A percentile compares a stretch with the other conserved stretches of the same genome.
These are phyloP conservation scores for Drosophila birchii DNA, from an alignment of 2,888 invertebrate genomes.

Conservation along the genomic window DNA sequence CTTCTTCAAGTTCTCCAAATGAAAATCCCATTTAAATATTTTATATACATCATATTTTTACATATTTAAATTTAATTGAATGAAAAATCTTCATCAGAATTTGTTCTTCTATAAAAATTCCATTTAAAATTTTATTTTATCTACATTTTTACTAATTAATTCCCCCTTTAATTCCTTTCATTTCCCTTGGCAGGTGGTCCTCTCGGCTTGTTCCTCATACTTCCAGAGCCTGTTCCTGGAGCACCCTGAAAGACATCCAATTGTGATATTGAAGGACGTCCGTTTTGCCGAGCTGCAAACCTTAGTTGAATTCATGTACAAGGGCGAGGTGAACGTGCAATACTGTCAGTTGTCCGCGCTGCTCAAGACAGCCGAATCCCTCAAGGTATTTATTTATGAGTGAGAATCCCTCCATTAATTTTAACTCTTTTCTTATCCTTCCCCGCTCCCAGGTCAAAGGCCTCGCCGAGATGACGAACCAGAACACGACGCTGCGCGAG, in stretches of 20 bases:
- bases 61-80: too few relatives aligned
- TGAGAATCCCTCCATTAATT: too few relatives aligned
- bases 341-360: constrained; percentile 96
- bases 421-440: too few relatives aligned
- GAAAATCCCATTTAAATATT: too few relatives aligned
- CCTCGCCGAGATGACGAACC: constrained; percentile 95
- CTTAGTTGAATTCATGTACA: constrained; percentile 98
- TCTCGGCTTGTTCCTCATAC: constrained; percentile 97
- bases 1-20: too few relatives aligned
- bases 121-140: too few relatives aligned
- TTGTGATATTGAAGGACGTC: constrained; percentile 97
- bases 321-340: constrained; percentile 97
- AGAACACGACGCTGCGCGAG: constrained; percentile 87
- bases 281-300: constrained; percentile 95
- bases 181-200: constrained; percentile 88
- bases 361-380: constrained; percentile 95
- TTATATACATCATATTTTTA: too few relatives aligned
- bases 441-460: constrained; percentile 90
- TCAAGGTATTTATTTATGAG: constrained; percentile 86
- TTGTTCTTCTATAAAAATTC: too few relatives aligned
- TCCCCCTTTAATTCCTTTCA: not conserved
- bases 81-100: too few relatives aligned
- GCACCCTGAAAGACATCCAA: constrained; percentile 96
- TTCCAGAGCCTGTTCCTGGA: constrained; percentile 97
- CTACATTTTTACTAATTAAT: not conserved